A percentile compares a stretch with the other conserved stretches of the same genome.
phyloP scores from a whole-genome alignment of 37 sponge, comb jelly and placozoan genomes.

The Ephydatia muelleri region DNA sequence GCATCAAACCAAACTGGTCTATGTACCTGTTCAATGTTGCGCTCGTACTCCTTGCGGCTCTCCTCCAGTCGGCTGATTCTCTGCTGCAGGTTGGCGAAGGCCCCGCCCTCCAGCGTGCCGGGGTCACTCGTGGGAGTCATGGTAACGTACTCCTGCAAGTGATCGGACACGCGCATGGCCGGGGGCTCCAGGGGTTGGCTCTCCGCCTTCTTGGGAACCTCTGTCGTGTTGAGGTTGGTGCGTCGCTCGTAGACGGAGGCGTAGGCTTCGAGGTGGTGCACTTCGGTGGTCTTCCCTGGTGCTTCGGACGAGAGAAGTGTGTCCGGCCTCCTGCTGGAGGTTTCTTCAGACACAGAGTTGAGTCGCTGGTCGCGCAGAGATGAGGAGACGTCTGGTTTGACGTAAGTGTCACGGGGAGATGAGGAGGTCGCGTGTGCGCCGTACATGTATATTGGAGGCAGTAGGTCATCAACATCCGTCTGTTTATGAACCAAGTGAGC shows the following conservation, averaged over 20 bases:
- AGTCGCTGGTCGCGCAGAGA: background rate
- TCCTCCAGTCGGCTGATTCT: background rate
- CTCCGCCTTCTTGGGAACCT: background rate
- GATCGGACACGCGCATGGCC: background rate
- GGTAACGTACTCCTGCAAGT: background rate
- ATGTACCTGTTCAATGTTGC: background rate
- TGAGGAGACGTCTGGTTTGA: background rate
- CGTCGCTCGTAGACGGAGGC: background rate
- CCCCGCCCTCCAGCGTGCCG: background rate
- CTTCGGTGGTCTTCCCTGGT: background rate
- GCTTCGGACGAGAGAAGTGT: background rate
- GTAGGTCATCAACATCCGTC: background rate
- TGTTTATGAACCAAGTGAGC: too few species aligned
- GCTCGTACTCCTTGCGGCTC: background rate
- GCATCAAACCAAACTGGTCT: background rate
- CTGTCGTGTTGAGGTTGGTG: background rate
- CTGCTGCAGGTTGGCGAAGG: background rate
- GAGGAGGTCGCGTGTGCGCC: background rate
- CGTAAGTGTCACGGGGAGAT: background rate
- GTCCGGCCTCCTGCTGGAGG: background rate
- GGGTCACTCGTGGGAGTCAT: background rate
- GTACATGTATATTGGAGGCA: background rate
- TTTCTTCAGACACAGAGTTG: background rate
- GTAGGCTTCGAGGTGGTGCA: too few species aligned
- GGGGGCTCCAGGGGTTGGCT: background rate